A percentile compares a stretch with the other conserved stretches of the same genome.
Conservation (phyloP, 2,113 vertebrate species). For the Chrysemys picta region DNA sequence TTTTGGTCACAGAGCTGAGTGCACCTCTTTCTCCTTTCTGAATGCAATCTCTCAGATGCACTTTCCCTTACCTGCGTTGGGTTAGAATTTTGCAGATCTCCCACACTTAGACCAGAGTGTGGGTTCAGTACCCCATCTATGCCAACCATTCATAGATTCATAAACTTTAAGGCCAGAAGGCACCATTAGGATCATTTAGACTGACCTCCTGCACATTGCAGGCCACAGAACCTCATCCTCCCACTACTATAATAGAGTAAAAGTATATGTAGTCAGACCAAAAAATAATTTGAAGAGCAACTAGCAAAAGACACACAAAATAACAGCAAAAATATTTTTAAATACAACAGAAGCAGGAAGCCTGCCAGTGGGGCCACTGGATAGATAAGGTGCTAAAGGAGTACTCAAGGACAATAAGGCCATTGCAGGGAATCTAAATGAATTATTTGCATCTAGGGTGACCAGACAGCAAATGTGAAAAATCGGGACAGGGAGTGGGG, state of each 20-base stretch:
- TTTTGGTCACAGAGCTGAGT: not conserved
- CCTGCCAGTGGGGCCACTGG: not conserved
- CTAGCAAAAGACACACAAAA: not conserved
- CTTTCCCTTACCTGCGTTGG: not conserved
- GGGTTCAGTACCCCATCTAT: not conserved
- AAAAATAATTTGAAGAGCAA: not conserved
- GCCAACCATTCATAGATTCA: not conserved
- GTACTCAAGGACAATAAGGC: not conserved
- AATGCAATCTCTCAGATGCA: not conserved
- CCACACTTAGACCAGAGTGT: not conserved
- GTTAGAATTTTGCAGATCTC: not conserved
- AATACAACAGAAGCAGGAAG: not conserved
- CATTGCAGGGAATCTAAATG: not conserved
- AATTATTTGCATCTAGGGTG: not conserved
- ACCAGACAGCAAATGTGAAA: no score
- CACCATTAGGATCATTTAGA: not conserved
- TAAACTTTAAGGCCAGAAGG: not conserved
- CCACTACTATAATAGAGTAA: not conserved
- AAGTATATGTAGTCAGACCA: not conserved
- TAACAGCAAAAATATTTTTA: not conserved
- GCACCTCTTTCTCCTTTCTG: not conserved
- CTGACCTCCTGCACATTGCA: not conserved
- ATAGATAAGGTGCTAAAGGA: not conserved
- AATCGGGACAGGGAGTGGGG: no score
- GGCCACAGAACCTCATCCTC: not conserved